Evolutionary conservation across 1,140 invertebrate genomes (phyloP), one percentile per base, ranked within the genome.

Genomic region (Cydia amplana): DNA sequence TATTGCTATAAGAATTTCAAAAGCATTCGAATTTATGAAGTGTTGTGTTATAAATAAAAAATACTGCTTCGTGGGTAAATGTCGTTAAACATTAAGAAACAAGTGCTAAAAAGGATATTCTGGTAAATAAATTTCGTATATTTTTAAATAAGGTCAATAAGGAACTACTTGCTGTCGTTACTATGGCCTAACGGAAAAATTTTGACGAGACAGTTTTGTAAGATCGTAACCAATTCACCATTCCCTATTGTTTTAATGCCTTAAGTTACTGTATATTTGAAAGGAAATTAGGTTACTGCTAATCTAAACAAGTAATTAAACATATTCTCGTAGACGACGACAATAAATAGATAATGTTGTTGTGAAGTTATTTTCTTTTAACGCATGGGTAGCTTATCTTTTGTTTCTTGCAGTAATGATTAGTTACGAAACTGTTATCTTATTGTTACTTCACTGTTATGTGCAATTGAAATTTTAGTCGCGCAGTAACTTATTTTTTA

Each of bases 361-460:
- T 60, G 55, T 60, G 16, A 55, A 20, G 5, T 36, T 70, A n/a
- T 40, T 70, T 40, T 70, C 32, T 18, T 32, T 70, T 9, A 60
- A 70, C 64, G 28, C 65, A 70, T 70, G 28, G 16, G 4, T 36
- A 67, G 65, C 32, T 20, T 70, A 70, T 70, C 65, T 36, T 70
- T 70, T 70, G 65, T 70, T 70, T 70, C 65, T 70, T 70, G 65
- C 65, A 70, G 14, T 70, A 32, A 70, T 43, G 65, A 70, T 43
- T 16, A 5, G 64, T 70, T 70, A 70, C 65, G 65, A 70, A 70
- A 70, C 28, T 67, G 23, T 67, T 67, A 67, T 70, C 65, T 43
- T 70, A 43, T 36, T 1, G 65, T 70, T 70, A 70, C 65, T 70
- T 70, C 65, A 70, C 32, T 40, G 65, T 70, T 70, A 70, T 70